A percentile compares a stretch with the other conserved stretches of the same genome.
Conservation (phyloP, 2,797 vertebrate species). For the Silurus aristotelis region DNA sequence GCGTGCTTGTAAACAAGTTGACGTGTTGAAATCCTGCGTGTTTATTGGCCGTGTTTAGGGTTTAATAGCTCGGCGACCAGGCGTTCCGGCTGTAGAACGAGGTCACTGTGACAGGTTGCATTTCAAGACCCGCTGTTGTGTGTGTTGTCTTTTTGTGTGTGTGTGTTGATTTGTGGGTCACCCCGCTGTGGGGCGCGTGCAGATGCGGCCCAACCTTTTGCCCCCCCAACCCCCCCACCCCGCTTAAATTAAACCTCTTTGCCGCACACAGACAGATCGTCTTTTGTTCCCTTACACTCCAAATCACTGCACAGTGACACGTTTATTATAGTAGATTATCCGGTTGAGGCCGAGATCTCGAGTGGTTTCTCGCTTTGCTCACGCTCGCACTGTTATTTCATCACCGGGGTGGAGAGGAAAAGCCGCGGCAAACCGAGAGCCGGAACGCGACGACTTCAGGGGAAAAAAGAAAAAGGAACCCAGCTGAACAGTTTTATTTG, state of each 20-base stretch:
- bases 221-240: background rate
- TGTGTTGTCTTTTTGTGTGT: background rate
- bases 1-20: too few species aligned
- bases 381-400: conserved; percentile 49
- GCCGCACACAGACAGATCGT: conserved; percentile 39
- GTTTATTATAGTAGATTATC: conserved; percentile 53
- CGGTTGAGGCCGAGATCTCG: conserved; percentile 39
- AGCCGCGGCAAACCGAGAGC: conserved; percentile 38
- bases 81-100: conserved; percentile 31
- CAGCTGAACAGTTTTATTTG: conserved; percentile 35
- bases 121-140: conserved; percentile 13
- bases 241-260: conserved; percentile 53
- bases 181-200: conserved; percentile 43
- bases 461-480: conserved; percentile 1
- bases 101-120: conserved; percentile 36
- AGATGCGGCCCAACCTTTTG: conserved; percentile 53
- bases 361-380: conserved; percentile 29
- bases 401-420: conserved; percentile 41
- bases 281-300: conserved; percentile 53
- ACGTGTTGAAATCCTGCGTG: conserved; percentile 12
- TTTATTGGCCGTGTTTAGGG: conserved; percentile 28
- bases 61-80: conserved; percentile 19
- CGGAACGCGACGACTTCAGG: conserved; percentile 20
- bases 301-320: conserved; percentile 48
- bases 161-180: conserved; percentile 54